Percentiles rank a stretch among this genome's conserved stretches.
These are phyloP conservation scores for Lithosia quadra DNA, from an alignment of 2,888 invertebrate species.

Conservation along the genomic window DNA sequence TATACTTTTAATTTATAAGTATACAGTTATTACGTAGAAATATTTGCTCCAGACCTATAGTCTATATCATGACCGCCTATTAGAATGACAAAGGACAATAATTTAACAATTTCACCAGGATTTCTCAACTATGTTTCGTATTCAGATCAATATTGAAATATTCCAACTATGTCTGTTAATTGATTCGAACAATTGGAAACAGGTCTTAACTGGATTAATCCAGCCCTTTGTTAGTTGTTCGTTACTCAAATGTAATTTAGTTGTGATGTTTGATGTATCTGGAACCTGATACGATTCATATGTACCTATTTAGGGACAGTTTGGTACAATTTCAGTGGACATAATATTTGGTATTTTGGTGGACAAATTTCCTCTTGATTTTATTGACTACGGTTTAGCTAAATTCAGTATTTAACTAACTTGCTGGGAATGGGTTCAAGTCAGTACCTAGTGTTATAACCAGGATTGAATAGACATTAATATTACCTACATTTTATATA, in stretches of 20 bases:
- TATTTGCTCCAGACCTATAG: background rate
- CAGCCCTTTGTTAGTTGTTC: conserved; percentile 57
- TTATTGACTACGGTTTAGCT: background rate
- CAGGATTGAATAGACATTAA: no score
- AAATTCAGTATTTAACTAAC: no score
- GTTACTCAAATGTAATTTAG: conserved; percentile 59
- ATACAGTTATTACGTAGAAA: background rate
- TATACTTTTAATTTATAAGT: no score
- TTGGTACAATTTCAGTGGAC: background rate
- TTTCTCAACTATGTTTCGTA: conserved; percentile 11
- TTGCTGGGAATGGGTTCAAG: no score
- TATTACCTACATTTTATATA: no score
- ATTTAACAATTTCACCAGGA: conserved; percentile 2
- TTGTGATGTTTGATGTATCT: conserved; percentile 39
- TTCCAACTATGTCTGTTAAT: conserved; percentile 54
- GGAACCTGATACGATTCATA: conserved; percentile 22
- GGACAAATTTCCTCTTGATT: background rate
- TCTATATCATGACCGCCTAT: background rate
- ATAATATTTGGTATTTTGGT: no score
- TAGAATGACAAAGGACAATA: background rate
- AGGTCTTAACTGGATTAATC: conserved; percentile 61
- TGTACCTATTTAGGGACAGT: background rate
- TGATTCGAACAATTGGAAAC: conserved; percentile 60
- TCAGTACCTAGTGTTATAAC: no score
- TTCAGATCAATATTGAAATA: conserved; percentile 31